These are phyloP conservation scores for Nineta flava DNA, from an alignment of 2,888 invertebrate species.

Conservation along the genomic window DNA sequence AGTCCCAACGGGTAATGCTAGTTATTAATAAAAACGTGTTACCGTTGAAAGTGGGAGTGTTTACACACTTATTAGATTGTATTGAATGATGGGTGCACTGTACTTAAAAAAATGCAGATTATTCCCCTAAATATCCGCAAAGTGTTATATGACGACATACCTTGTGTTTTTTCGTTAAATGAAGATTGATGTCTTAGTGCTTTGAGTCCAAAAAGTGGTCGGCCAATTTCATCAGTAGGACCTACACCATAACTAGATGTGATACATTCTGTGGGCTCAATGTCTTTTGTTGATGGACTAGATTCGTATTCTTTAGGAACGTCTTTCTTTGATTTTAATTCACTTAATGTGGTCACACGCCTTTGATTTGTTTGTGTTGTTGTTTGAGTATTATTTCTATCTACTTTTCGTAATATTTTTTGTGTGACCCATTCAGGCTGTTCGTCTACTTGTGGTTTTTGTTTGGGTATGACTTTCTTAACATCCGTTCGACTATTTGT, in stretches of 20 bases:
- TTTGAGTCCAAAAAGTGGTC: conserved; percentile 61
- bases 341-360: conserved; percentile 22
- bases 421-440: conserved; percentile 47
- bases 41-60: no score
- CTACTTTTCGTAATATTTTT: conserved; percentile 38
- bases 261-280: conserved; percentile 42
- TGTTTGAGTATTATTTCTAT: conserved; percentile 22
- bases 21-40: no score
- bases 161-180: conserved; percentile 45
- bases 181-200: conserved; percentile 46
- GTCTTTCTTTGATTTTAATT: conserved; percentile 13
- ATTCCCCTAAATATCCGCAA: no score
- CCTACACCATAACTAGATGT: conserved; percentile 73
- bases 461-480: conserved; percentile 23
- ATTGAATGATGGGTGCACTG: no score
- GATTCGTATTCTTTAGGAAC: conserved; percentile 25
- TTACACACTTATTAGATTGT: no score
- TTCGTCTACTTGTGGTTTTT: conserved; percentile 29
- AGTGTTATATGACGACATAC: conserved; percentile 28
- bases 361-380: conserved; percentile 19
- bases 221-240: conserved; percentile 64
- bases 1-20: no score
- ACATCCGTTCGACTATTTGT: conserved; percentile 17
- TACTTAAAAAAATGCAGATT: no score
- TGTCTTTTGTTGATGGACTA: conserved; percentile 22